A percentile compares a stretch with the other conserved stretches of the same genome.
Conservation (phyloP, 2,113 vertebrate genomes). For the Pungitius pungitius region DNA sequence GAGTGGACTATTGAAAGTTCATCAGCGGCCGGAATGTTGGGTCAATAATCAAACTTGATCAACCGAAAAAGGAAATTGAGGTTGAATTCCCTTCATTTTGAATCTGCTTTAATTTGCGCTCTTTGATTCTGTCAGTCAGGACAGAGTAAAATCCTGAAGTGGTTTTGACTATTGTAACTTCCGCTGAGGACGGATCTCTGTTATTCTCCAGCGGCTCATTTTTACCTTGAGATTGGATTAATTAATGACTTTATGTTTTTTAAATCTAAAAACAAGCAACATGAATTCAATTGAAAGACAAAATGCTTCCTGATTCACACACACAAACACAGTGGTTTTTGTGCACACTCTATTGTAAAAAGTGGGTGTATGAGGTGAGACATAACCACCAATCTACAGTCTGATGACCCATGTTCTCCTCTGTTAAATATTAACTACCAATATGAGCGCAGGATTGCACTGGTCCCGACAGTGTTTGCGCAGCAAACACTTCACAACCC, state of each 20-base stretch:
- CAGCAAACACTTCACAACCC: conserved; percentile 43
- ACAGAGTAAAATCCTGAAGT: background rate
- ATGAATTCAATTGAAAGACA: background rate
- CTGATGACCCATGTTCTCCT: conserved; percentile 11
- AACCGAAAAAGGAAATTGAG: background rate
- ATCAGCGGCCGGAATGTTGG: background rate
- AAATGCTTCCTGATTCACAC: background rate
- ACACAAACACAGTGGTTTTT: conserved; percentile 1
- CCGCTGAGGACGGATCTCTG: background rate
- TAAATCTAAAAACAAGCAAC: background rate
- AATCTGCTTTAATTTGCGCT: background rate
- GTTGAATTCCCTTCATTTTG: background rate
- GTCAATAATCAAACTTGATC: background rate
- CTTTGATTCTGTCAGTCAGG: conserved; percentile 6
- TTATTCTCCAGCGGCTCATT: conserved; percentile 1
- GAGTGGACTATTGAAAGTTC: background rate
- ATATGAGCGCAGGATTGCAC: conserved; percentile 2
- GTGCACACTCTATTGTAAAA: background rate
- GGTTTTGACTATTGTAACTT: conserved; percentile 28
- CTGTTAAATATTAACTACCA: conserved; percentile 63
- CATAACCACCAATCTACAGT: background rate
- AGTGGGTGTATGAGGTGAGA: background rate
- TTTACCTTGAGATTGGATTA: background rate
- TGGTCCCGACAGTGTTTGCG: conserved; percentile 36
- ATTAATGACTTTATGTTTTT: conserved; percentile 7